These are phyloP conservation scores for Eristalis arbustorum DNA, from an alignment of 2,888 invertebrate species.

Conservation along the genomic window DNA sequence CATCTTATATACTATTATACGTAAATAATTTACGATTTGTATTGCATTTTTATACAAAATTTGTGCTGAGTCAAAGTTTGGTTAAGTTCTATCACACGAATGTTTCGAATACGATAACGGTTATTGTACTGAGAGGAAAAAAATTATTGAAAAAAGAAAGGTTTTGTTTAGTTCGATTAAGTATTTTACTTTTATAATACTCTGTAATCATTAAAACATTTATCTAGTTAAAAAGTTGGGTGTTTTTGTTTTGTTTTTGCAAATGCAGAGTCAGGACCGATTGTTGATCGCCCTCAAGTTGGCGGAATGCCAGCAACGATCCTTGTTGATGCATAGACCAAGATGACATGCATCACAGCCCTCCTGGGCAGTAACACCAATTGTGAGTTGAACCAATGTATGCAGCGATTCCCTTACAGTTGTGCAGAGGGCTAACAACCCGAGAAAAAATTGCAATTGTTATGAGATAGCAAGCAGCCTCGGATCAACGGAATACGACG, in stretches of 20 bases:
- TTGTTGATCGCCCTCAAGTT: no score
- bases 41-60: constrained; percentile 20
- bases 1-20: constrained; percentile 2
- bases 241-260: constrained; percentile 28
- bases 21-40: constrained; percentile 23
- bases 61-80: not conserved
- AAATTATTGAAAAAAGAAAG: not conserved
- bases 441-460: no score
- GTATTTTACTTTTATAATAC: constrained; percentile 56
- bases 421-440: no score
- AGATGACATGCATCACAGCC: no score
- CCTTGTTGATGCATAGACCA: no score
- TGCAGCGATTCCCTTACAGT: no score
- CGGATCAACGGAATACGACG: no score
- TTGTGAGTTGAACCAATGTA: no score
- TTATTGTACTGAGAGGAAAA: not conserved
- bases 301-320: no score
- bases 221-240: constrained; percentile 47
- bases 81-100: not conserved
- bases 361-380: no score
- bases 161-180: constrained; percentile 13
- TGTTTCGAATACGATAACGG: not conserved
- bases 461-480: no score
- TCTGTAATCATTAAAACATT: constrained; percentile 48
- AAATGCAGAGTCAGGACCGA: not conserved